These are phyloP conservation scores for Chinchilla lanigera DNA, from an alignment of 2,113 vertebrate genomes.

Conservation along the genomic window DNA sequence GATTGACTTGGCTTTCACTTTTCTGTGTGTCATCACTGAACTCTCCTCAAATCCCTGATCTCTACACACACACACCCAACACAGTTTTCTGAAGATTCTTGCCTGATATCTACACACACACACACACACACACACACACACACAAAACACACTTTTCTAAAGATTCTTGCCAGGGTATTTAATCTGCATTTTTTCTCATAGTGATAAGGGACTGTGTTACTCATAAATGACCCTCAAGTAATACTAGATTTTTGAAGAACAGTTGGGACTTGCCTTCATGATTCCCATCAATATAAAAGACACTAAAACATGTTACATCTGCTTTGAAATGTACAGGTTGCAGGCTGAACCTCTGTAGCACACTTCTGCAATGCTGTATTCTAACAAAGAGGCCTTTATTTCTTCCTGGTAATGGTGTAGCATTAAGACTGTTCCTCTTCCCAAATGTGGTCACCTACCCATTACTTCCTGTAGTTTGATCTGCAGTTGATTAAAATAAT, in stretches of 20 bases:
- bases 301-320: slow-evolving; percentile 3
- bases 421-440: neutral
- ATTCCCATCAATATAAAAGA: neutral
- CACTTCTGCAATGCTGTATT: neutral
- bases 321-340: neutral
- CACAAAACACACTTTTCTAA: neutral
- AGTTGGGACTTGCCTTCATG: neutral
- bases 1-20: neutral
- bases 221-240: neutral
- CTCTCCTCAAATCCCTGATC: neutral
- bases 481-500: neutral
- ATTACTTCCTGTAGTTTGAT: slow-evolving; percentile 29
- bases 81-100: neutral
- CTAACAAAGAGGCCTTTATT: slow-evolving; percentile 18
- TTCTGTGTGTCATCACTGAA: neutral
- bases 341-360: neutral
- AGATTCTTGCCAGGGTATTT: neutral
- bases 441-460: neutral
- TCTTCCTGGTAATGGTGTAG: neutral
- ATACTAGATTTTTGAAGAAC: neutral
- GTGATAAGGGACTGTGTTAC: neutral
- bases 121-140: too few species aligned
- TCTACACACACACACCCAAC: too few species aligned
- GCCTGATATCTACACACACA: too few species aligned
- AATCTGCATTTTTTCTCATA: neutral